phyloP scores from a whole-genome alignment of 2,888 invertebrate species.

The Yponomeuta plumbellus region DNA sequence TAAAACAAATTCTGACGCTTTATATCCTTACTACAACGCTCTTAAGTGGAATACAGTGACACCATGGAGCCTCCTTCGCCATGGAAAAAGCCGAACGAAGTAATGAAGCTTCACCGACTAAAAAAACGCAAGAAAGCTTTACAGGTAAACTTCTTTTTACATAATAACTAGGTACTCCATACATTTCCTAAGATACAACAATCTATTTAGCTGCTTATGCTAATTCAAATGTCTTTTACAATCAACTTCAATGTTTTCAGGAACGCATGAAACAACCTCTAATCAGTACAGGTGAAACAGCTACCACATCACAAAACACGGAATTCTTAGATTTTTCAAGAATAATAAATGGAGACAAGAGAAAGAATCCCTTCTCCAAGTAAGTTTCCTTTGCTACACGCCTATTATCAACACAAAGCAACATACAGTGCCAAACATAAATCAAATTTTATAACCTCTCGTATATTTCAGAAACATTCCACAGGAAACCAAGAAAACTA shows the following conservation, averaged over 20 bases:
- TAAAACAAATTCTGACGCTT: too few relatives aligned
- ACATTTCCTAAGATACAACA: background rate
- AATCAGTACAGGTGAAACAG: constrained; percentile 39
- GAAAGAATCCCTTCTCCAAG: constrained; percentile 87
- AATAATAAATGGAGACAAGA: constrained; percentile 75
- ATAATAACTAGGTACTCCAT: background rate
- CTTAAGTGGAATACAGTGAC: background rate
- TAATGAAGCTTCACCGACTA: constrained; percentile 84
- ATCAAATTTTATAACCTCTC: background rate
- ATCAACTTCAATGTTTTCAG: constrained; percentile 29
- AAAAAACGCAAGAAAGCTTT: constrained; percentile 87
- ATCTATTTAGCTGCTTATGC: background rate
- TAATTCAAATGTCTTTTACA: background rate
- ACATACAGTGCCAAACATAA: background rate
- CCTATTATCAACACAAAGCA: background rate
- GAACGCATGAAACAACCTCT: constrained; percentile 66
- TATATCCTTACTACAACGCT: background rate
- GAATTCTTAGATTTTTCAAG: constrained; percentile 66
- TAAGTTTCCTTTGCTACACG: constrained; percentile 38
- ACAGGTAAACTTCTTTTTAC: constrained; percentile 75
- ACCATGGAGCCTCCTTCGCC: constrained; percentile 65
- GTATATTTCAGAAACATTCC: constrained; percentile 36
- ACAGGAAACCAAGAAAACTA: constrained; percentile 49
- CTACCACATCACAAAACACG: constrained; percentile 33
- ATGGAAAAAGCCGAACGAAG: constrained; percentile 79